phyloP scores from a whole-genome alignment of 2,888 invertebrate species.

The Trypoxylon attenuatum region DNA sequence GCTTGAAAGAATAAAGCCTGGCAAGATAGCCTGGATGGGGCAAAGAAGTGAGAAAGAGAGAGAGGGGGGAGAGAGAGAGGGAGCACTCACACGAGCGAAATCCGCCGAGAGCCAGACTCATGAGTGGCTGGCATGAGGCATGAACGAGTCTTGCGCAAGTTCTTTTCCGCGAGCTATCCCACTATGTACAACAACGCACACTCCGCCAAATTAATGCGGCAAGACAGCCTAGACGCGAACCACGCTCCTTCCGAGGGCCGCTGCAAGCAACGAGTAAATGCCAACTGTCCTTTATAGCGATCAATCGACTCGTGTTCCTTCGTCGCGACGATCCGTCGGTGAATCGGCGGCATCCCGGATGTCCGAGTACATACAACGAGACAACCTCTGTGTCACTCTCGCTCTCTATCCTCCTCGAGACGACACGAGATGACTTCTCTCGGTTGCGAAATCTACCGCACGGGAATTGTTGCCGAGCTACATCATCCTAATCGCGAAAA shows the following conservation, averaged over 20 bases:
- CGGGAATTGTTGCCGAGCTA: slow-evolving; percentile 29
- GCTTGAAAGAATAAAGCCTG: background rate
- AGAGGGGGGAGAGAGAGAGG: background rate
- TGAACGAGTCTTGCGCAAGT: slow-evolving; percentile 61
- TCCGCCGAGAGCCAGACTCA: slow-evolving; percentile 11
- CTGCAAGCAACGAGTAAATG: slow-evolving; percentile 52
- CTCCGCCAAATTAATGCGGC: slow-evolving; percentile 62
- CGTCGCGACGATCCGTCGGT: background rate
- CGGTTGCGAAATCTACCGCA: slow-evolving; percentile 36
- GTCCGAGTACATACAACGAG: slow-evolving; percentile 62
- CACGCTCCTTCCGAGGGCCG: slow-evolving; percentile 31
- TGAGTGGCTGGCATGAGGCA: slow-evolving; percentile 32
- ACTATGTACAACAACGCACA: slow-evolving; percentile 60
- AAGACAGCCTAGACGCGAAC: slow-evolving; percentile 42
- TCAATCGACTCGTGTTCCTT: slow-evolving; percentile 50
- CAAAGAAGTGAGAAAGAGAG: slow-evolving; percentile 17
- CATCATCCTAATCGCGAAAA: slow-evolving; percentile 27
- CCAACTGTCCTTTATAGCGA: slow-evolving; percentile 53
- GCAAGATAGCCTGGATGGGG: background rate
- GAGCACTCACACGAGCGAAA: slow-evolving; percentile 6
- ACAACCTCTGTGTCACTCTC: slow-evolving; percentile 23
- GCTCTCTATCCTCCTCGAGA: too few species aligned
- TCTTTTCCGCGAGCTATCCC: slow-evolving; percentile 61
- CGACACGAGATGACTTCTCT: too few species aligned
- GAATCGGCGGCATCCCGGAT: slow-evolving; percentile 56